Percentiles rank a stretch among this genome's conserved stretches.
phyloP scores from a whole-genome alignment of 2,888 invertebrate species.

The Lymantria dispar region DNA sequence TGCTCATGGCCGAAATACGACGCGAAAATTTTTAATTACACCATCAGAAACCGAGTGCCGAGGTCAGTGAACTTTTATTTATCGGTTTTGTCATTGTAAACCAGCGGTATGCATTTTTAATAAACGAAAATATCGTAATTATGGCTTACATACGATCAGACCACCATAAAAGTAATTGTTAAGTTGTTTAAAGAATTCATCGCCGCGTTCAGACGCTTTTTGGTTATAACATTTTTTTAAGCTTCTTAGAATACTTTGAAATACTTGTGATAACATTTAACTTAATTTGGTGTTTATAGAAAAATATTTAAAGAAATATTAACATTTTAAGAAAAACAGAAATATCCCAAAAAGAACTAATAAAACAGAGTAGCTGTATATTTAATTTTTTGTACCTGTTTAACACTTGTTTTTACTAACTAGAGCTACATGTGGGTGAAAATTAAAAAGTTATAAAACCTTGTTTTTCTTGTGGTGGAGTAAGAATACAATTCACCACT shows the following conservation, averaged over 20 bases:
- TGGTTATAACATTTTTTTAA: constrained; percentile 18
- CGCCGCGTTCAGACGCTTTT: constrained; percentile 13
- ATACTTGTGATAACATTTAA: too few relatives aligned
- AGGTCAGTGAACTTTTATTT: constrained; percentile 43
- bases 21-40: constrained; percentile 70
- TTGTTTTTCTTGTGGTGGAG: too few relatives aligned
- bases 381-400: too few relatives aligned
- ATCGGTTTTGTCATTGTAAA: constrained; percentile 37
- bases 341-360: too few relatives aligned
- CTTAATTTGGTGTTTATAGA: too few relatives aligned
- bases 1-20: constrained; percentile 63
- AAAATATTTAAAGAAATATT: too few relatives aligned
- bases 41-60: constrained; percentile 29
- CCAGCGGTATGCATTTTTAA: constrained; percentile 26
- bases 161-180: constrained; percentile 20
- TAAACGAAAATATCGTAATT: constrained; percentile 28
- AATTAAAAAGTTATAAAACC: too few relatives aligned
- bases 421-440: too few relatives aligned
- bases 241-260: constrained; percentile 3
- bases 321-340: too few relatives aligned
- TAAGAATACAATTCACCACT: too few relatives aligned
- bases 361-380: too few relatives aligned
- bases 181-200: constrained; percentile 11
- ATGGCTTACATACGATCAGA: constrained; percentile 10
- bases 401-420: too few relatives aligned